Conservation (phyloP, 1,140 invertebrate genomes). For the Heliconius nattereri region DNA sequence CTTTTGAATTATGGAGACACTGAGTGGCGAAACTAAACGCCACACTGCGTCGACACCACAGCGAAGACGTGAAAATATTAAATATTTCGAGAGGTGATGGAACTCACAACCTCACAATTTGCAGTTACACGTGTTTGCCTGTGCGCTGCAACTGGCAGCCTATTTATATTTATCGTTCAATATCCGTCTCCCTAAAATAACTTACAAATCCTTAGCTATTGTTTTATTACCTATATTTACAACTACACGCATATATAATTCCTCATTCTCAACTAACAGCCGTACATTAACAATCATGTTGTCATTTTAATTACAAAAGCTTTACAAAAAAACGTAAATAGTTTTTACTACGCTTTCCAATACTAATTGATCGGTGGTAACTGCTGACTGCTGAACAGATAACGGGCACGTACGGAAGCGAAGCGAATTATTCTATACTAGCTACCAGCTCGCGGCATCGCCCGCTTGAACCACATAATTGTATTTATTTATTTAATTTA, state of each 20-base stretch:
- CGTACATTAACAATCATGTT: conserved; percentile 24
- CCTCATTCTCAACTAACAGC: conserved; percentile 17
- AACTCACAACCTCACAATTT: too few relatives aligned
- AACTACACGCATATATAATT: not conserved
- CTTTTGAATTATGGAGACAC: not conserved
- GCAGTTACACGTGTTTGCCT: too few relatives aligned
- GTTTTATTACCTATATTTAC: not conserved
- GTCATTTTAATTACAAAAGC: conserved; percentile 38
- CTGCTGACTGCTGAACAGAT: conserved; percentile 37
- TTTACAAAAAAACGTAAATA: conserved; percentile 41
- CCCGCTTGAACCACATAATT: too few relatives aligned
- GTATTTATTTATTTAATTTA: too few relatives aligned
- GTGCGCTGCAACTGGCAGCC: too few relatives aligned
- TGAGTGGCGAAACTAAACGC: too few relatives aligned
- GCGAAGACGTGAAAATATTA: too few relatives aligned
- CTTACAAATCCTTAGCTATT: not conserved
- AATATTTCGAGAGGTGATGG: too few relatives aligned
- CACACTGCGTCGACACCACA: too few relatives aligned
- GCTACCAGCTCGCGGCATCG: not conserved
- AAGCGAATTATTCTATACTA: conserved; percentile 32
- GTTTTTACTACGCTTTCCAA: conserved; percentile 56
- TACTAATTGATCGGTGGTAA: conserved; percentile 50
- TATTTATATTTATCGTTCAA: too few relatives aligned
- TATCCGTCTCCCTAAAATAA: too few relatives aligned
- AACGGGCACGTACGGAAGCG: conserved; percentile 56